Conservation (phyloP, 1,140 invertebrate species). For the Notospermus geniculatus region DNA sequence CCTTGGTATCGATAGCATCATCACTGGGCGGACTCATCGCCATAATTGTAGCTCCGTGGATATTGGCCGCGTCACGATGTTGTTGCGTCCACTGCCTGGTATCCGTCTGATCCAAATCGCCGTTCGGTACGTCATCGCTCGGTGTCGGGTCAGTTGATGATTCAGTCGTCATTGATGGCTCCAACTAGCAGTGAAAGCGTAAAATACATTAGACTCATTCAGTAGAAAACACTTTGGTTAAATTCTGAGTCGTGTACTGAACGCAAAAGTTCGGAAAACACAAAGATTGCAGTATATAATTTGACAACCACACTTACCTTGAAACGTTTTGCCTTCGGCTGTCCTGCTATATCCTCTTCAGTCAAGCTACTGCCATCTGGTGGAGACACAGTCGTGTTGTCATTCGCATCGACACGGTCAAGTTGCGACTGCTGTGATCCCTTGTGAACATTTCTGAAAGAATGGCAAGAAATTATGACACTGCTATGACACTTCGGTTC, state of each 20-base stretch:
- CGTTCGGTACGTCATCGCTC: background rate
- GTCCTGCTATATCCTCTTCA: slow-evolving; percentile 80
- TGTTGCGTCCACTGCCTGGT: slow-evolving; percentile 87
- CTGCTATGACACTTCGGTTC: no score
- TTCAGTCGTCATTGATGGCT: slow-evolving; percentile 18
- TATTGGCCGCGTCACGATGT: slow-evolving; percentile 84
- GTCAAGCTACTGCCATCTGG: slow-evolving; percentile 68
- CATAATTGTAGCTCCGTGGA: slow-evolving; percentile 60
- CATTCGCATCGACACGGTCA: slow-evolving; percentile 64
- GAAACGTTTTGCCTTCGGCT: slow-evolving; percentile 80
- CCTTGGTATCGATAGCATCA: slow-evolving; percentile 37
- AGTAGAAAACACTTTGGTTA: no score
- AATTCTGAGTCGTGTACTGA: no score
- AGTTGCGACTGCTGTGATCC: slow-evolving; percentile 16
- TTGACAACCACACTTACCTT: slow-evolving; percentile 27
- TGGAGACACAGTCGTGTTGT: slow-evolving; percentile 57
- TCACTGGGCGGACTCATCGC: slow-evolving; percentile 68
- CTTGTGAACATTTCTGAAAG: slow-evolving; percentile 74
- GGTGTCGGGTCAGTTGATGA: slow-evolving; percentile 15
- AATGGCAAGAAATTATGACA: no score
- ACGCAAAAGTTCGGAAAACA: slow-evolving; percentile 6
- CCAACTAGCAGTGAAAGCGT: no score
- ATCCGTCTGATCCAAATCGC: slow-evolving; percentile 83
- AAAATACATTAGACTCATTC: no score
- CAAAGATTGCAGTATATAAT: slow-evolving; percentile 2